A percentile compares a stretch with the other conserved stretches of the same genome.
Evolutionary conservation across 2,797 vertebrate species (phyloP).

Genomic region (Kryptolebias ocellatus): DNA sequence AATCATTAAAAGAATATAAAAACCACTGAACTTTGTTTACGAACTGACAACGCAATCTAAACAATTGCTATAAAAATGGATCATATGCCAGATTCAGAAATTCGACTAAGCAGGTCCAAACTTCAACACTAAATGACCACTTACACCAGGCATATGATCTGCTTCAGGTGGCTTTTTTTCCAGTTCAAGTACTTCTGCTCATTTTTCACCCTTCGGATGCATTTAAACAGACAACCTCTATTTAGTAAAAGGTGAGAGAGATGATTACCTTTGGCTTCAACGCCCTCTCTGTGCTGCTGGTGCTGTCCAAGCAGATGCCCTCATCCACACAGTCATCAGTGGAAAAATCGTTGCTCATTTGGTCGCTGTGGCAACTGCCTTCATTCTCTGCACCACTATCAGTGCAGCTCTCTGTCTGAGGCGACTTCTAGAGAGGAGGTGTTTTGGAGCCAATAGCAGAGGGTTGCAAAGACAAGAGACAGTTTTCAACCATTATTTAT

Average conservation of each 20-base stretch:
- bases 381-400: slow-evolving; percentile 99
- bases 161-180: too few species aligned
- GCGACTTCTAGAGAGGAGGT: slow-evolving; percentile 89
- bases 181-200: background rate
- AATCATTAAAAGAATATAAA: too few species aligned
- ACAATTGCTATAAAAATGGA: too few species aligned
- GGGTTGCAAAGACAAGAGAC: background rate
- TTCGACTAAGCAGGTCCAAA: too few species aligned
- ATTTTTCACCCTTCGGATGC: background rate
- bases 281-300: slow-evolving; percentile 88
- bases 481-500: background rate
- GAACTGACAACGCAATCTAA: too few species aligned
- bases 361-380: slow-evolving; percentile 99
- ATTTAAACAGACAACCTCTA: slow-evolving; percentile 2
- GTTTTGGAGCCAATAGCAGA: slow-evolving; percentile 12
- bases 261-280: slow-evolving; percentile 92
- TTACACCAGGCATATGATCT: background rate
- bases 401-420: slow-evolving; percentile 98
- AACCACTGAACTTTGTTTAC: too few species aligned
- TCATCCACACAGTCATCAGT: slow-evolving; percentile 97
- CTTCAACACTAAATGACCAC: too few species aligned
- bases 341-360: slow-evolving; percentile 99
- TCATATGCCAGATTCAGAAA: too few species aligned
- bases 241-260: background rate
- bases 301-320: slow-evolving; percentile 97